Percentiles rank a stretch among this genome's conserved stretches.
Evolutionary conservation across 2,888 invertebrate species (phyloP).

Genomic region (Melanargia galathea): DNA sequence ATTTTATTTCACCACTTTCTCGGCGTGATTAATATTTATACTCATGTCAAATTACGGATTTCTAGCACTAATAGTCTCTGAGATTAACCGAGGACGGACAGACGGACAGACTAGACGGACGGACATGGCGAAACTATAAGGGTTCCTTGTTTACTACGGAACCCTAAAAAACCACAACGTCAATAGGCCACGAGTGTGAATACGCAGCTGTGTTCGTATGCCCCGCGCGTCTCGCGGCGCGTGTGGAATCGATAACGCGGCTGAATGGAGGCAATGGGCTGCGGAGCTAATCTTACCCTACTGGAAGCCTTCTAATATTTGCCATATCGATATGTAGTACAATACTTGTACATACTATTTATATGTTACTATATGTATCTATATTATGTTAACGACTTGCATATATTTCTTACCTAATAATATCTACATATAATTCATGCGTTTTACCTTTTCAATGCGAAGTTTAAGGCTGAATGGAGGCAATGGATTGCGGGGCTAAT

Average conservation of each 20-base stretch:
- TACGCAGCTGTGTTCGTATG: slow-evolving; percentile 9
- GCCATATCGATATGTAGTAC: neutral
- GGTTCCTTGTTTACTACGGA: no score
- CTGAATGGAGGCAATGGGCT: slow-evolving; percentile 20
- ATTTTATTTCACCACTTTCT: no score
- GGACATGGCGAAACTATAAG: no score
- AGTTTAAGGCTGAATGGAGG: slow-evolving; percentile 16
- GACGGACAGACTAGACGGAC: no score
- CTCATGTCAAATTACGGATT: no score
- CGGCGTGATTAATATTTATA: no score
- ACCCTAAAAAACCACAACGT: neutral
- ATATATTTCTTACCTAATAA: no score
- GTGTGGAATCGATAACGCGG: slow-evolving; percentile 25
- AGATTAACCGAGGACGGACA: no score
- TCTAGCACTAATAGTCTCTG: no score
- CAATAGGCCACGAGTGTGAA: slow-evolving; percentile 8
- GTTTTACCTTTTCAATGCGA: no score
- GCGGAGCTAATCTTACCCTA: slow-evolving; percentile 19
- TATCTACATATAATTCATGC: no score
- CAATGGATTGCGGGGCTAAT: slow-evolving; percentile 19
- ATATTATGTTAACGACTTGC: no score
- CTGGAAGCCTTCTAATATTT: slow-evolving; percentile 10
- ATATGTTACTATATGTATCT: neutral
- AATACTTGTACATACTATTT: neutral
- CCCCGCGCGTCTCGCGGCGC: slow-evolving; percentile 10